Base-by-base conservation (phyloP, 2,888 invertebrate genomes). In the Ceramica pisi region DNA sequence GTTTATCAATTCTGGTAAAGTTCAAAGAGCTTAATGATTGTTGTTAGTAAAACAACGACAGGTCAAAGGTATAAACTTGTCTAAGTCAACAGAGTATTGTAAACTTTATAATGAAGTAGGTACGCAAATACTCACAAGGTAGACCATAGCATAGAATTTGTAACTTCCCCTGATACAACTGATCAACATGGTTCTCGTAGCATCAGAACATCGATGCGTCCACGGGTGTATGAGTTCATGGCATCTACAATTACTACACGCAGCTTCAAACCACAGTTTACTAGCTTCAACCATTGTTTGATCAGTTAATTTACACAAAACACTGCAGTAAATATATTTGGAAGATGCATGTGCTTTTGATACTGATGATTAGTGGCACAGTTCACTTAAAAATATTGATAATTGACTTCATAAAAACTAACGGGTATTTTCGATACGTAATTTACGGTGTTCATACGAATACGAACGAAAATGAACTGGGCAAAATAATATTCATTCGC, bases 101-200 rank as follows among this genome's bases (percentile, higher is more conserved):
- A 10, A 57, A 63, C n/a, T 51, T 23, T 38, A 44, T 38, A 50
- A 31, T 0, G 59, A 57, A 2, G 6, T 10, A 51, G 12, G 1
- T 61, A 10, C 9, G 19, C 21, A 48, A 63, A 65, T 76, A 95
- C 96, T 95, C 90, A 96, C 96, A 83, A 96, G 87, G 75, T 96
- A 96, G 4, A 96, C 94, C 93, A 95, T 94, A 0, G 96, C 96
- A 90, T 96, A 96, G 72, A 96, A 96, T 80, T 95, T 96, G 81
- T 96, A 96, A 79, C 95, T 94, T 69, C 96, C 96, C 86, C 90
- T 94, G 35, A 96, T 92, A 82, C 94, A 94, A 79, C 93, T 91
- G 55, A 91, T 64, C 7, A 96, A 85, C 96, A 96, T 96, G 7
- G 94, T 89, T 10, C 86, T 78, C 5, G 94, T 94, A 12, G 96